A percentile compares a stretch with the other conserved stretches of the same genome.
These are phyloP conservation scores for Zaprionus bogoriensis DNA, from an alignment of 2,888 invertebrate species.

Conservation along the genomic window DNA sequence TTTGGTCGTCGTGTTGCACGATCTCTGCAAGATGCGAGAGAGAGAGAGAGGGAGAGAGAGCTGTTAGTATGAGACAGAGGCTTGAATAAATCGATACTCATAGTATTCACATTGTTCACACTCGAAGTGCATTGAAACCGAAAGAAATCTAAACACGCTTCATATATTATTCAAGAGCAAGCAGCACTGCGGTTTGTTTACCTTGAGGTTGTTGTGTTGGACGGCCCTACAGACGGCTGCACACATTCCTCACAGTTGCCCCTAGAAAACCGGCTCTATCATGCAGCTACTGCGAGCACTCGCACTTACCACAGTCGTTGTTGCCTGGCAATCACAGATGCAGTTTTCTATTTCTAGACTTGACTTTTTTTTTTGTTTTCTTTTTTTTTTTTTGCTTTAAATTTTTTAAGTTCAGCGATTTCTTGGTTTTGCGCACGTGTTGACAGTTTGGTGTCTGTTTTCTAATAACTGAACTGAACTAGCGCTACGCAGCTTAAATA, in stretches of 20 bases:
- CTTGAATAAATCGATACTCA: no score
- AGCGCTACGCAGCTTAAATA: slow-evolving; percentile 45
- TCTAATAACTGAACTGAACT: slow-evolving; percentile 1
- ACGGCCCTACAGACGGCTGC: not conserved
- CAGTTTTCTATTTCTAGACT: slow-evolving; percentile 1
- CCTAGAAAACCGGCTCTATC: slow-evolving; percentile 53
- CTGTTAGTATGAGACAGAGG: not conserved
- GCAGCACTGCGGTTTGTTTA: slow-evolving; percentile 47
- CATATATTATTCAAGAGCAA: slow-evolving; percentile 18
- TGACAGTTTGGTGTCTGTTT: slow-evolving; percentile 25
- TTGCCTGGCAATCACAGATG: slow-evolving; percentile 58
- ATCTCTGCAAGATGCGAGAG: slow-evolving; percentile 37
- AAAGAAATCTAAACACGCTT: slow-evolving; percentile 37
- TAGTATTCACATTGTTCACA: slow-evolving; percentile 4
- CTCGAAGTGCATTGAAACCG: slow-evolving; percentile 44
- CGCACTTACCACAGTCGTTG: slow-evolving; percentile 56
- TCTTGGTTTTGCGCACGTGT: slow-evolving; percentile 31
- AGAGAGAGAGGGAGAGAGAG: not conserved
- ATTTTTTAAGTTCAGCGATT: slow-evolving; percentile 52
- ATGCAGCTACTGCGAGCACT: no score
- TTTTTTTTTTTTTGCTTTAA: not conserved
- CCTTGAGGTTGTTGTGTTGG: slow-evolving; percentile 7
- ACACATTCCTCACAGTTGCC: slow-evolving; percentile 49
- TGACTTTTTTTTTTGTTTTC: not conserved
- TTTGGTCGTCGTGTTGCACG: slow-evolving; percentile 46